Evolutionary conservation across 2,113 vertebrate species (phyloP).

Genomic region (Ptilonorhynchus violaceus): DNA sequence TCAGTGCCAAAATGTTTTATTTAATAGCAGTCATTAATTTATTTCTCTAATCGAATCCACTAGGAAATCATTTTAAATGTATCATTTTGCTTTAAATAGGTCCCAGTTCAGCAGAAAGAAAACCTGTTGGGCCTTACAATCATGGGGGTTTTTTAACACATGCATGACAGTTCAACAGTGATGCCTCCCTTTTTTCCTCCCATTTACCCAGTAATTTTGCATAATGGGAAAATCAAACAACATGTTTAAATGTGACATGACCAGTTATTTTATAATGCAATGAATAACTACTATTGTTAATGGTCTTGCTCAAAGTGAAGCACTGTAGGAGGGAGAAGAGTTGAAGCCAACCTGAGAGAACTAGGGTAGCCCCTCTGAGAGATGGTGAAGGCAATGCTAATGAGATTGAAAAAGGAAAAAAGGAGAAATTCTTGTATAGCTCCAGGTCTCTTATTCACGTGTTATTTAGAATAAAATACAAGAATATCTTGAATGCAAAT

Average conservation of each 20-base stretch:
- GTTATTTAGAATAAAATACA: background rate
- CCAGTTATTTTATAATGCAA: background rate
- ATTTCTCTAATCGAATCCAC: slow-evolving; percentile 50
- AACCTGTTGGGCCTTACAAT: background rate
- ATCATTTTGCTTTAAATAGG: slow-evolving; percentile 51
- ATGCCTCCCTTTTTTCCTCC: background rate
- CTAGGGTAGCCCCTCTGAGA: background rate
- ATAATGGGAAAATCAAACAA: background rate
- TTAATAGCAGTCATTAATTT: slow-evolving; percentile 62
- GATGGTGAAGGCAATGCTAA: background rate
- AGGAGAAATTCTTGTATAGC: background rate
- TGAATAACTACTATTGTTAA: background rate
- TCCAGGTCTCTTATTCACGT: background rate
- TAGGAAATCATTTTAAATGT: slow-evolving; percentile 57
- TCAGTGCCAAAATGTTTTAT: slow-evolving; percentile 62
- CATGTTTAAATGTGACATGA: background rate
- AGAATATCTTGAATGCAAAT: background rate
- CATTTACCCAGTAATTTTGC: background rate
- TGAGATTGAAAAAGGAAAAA: background rate
- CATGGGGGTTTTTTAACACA: rapidly evolving
- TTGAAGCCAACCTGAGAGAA: background rate
- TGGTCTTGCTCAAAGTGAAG: background rate
- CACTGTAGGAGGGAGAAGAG: background rate
- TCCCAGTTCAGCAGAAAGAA: slow-evolving; percentile 14
- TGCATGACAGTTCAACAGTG: background rate